These are phyloP conservation scores for Thaumatotibia leucotreta DNA, from an alignment of 1,140 invertebrate species.

Conservation along the genomic window DNA sequence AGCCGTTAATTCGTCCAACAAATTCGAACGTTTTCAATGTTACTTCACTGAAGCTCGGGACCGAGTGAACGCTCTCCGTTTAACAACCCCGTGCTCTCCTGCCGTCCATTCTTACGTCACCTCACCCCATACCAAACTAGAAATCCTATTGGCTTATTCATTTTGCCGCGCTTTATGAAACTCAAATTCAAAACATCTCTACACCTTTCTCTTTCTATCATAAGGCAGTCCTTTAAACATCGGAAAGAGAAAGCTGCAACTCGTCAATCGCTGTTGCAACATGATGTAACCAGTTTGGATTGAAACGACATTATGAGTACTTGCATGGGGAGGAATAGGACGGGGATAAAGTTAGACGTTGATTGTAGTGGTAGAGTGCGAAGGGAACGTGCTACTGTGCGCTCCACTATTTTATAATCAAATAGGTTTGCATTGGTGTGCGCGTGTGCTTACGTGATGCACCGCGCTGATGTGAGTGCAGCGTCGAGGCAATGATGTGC, in stretches of 20 bases:
- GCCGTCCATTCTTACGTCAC: conserved; percentile 60
- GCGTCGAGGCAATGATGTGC: conserved; percentile 72
- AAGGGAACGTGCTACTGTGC: conserved; percentile 75
- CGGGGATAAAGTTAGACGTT: conserved; percentile 42
- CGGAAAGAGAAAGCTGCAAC: conserved; percentile 48
- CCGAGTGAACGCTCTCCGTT: conserved; percentile 63
- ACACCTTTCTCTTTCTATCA: conserved; percentile 40
- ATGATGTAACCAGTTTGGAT: conserved; percentile 65
- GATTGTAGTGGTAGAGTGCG: conserved; percentile 66
- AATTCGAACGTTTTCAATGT: conserved; percentile 40
- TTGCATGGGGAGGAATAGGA: conserved; percentile 35
- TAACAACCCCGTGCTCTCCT: conserved; percentile 60
- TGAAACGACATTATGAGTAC: conserved; percentile 35
- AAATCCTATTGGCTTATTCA: conserved; percentile 50
- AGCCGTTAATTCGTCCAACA: conserved; percentile 50
- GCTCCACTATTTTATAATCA: conserved; percentile 75
- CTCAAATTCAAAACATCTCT: conserved; percentile 40
- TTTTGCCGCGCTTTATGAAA: conserved; percentile 68
- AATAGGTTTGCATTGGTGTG: conserved; percentile 60
- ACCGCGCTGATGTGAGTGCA: conserved; percentile 54
- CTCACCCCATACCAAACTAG: conserved; percentile 63
- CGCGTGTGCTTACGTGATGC: conserved; percentile 64
- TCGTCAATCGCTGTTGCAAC: conserved; percentile 40
- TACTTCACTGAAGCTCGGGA: conserved; percentile 47
- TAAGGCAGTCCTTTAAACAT: conserved; percentile 27